These are phyloP conservation scores for Synanthedon andrenaeformis DNA, from an alignment of 2,888 invertebrate genomes.

Conservation along the genomic window DNA sequence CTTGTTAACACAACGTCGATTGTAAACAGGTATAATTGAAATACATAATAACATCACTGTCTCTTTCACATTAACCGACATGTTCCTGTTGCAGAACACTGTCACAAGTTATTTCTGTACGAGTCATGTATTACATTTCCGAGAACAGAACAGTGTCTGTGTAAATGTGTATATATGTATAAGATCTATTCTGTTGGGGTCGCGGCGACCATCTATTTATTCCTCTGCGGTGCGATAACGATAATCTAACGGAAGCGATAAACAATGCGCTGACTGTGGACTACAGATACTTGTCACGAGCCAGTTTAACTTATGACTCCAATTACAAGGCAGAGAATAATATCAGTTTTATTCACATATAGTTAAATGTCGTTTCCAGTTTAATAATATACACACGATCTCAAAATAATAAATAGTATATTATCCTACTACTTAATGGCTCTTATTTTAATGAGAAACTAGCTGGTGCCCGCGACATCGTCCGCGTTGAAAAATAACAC, in stretches of 20 bases:
- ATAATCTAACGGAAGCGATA: constrained; percentile 40
- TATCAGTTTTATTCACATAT: background rate
- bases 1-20: too few species aligned
- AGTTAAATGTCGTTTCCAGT: background rate
- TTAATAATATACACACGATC: too few species aligned
- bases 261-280: constrained; percentile 18
- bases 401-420: too few species aligned
- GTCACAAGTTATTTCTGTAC: constrained; percentile 30
- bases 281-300: constrained; percentile 4
- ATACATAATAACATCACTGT: too few species aligned
- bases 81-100: background rate
- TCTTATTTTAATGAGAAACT: too few species aligned
- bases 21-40: too few species aligned
- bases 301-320: background rate
- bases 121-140: constrained; percentile 19
- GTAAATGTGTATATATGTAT: background rate
- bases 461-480: too few species aligned
- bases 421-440: too few species aligned
- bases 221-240: constrained; percentile 16
- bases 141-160: constrained; percentile 26
- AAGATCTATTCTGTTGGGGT: constrained; percentile 13
- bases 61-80: too few species aligned
- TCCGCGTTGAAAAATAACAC: too few species aligned
- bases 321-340: background rate
- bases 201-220: constrained; percentile 17